These are phyloP conservation scores for Odontothrips loti DNA, from an alignment of 2,888 invertebrate genomes.

Conservation along the genomic window DNA sequence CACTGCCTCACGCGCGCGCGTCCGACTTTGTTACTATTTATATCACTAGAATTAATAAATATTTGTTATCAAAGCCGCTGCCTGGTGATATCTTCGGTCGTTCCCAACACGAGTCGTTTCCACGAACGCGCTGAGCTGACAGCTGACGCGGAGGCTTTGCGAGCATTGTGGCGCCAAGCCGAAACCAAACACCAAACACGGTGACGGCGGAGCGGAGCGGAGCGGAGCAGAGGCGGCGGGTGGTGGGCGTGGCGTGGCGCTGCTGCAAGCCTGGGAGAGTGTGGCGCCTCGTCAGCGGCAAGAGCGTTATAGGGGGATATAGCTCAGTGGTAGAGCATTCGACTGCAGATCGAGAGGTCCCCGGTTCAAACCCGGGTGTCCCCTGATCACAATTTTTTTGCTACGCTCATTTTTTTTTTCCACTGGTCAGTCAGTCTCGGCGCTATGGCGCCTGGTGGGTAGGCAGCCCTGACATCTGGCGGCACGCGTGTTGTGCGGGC, in stretches of 20 bases:
- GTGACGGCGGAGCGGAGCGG: too few species aligned
- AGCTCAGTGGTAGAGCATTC: constrained; percentile 26
- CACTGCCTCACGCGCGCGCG: neutral
- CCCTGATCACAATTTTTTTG: neutral
- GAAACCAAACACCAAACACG: too few species aligned
- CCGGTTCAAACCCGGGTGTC: constrained; percentile 25
- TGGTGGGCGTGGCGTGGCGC: too few species aligned
- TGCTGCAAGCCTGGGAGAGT: too few species aligned
- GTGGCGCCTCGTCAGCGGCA: neutral
- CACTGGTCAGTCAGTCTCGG: too few species aligned
- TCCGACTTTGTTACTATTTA: constrained; percentile 9
- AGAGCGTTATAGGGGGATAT: neutral
- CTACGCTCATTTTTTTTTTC: neutral
- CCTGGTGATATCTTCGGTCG: neutral
- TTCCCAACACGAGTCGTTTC: neutral
- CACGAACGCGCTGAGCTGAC: too few species aligned
- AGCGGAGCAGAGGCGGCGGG: too few species aligned
- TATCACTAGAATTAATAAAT: constrained; percentile 13
- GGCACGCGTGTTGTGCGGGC: too few species aligned
- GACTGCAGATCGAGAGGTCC: constrained; percentile 25
- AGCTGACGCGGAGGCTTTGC: too few species aligned
- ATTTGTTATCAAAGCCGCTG: neutral
- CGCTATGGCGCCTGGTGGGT: too few species aligned
- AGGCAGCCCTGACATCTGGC: too few species aligned
- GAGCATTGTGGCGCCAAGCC: too few species aligned